phyloP scores from a whole-genome alignment of 2,888 invertebrate species.

The Aporophyla nigra region DNA sequence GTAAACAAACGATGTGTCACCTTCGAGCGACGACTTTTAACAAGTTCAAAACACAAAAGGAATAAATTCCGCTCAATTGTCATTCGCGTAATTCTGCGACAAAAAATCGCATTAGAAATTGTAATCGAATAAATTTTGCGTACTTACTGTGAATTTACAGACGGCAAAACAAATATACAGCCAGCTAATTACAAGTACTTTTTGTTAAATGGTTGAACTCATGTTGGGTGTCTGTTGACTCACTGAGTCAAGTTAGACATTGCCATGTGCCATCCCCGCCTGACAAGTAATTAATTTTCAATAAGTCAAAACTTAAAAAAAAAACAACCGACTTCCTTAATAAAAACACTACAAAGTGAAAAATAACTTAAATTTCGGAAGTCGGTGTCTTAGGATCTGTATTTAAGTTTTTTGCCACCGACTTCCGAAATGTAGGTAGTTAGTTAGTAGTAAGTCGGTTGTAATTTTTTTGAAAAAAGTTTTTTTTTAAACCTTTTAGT shows the following conservation, averaged over 20 bases:
- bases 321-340: too few species aligned
- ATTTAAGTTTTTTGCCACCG: too few species aligned
- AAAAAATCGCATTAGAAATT: slow-evolving; percentile 37
- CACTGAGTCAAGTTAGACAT: too few species aligned
- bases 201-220: not conserved
- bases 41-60: slow-evolving; percentile 14
- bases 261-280: not conserved
- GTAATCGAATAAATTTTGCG: slow-evolving; percentile 4
- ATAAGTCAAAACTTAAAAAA: too few species aligned
- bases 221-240: not conserved
- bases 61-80: not conserved
- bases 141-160: not conserved
- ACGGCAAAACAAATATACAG: not conserved
- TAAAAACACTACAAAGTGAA: too few species aligned
- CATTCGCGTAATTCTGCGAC: slow-evolving; percentile 1
- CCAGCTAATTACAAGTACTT: not conserved
- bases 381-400: too few species aligned
- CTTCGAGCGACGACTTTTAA: slow-evolving; percentile 23
- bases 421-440: too few species aligned
- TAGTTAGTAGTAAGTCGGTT: too few species aligned
- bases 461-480: too few species aligned
- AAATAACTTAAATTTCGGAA: too few species aligned
- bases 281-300: too few species aligned
- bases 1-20: slow-evolving; percentile 14
- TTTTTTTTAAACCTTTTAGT: too few species aligned